Evolutionary conservation across 2,113 vertebrate genomes (phyloP), one percentile per base, ranked within the genome.

Genomic region (Ophthalmolycus amberensis): DNA sequence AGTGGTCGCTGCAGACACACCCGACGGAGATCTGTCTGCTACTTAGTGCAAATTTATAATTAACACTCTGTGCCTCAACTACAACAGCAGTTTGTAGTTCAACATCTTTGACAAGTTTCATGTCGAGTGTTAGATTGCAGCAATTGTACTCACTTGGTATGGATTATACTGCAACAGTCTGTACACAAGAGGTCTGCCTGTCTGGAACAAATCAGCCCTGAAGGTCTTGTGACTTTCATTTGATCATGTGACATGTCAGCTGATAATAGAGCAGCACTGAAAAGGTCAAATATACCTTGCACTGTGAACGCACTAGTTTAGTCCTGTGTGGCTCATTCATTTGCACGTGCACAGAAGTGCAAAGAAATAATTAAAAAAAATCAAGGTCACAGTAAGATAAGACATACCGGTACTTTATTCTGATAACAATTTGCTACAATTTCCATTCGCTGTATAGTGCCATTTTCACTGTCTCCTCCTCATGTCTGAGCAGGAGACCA

Each of bases 151-250:
- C 2, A 0, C 29, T 58, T 67, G 9, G 9, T 65, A 8, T 64
- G 38, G 25, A 76, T 74, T 77, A 37, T 5, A 73, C 29, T 32
- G 18, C 32, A 76, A 20, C 37, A 50, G 59, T 63, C 32, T 56
- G 11, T 69, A 15, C 20, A 52, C 34, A 27, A 56, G 9, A 69
- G 56, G 9, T 15, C 1, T 40, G 22, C 0, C 9, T 67, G 58
- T 54, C 25, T 16, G 10, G 60, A 83, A 68, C 76, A 75, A 62
- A 62, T 83, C 71, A 52, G 58, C 54, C 71, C 66, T 38, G 42
- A 59, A 34, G 16, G 9, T 88, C 84, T 82, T 75, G 69, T 88
- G 82, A 87, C 71, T 71, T 32, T 67, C 20, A 66, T 60, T 25
- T 68, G 22, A 74, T 81, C 73, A 86, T 25, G 72, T 89, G 77